A percentile compares a stretch with the other conserved stretches of the same genome.
phyloP scores from a whole-genome alignment of 2,113 vertebrate species.

The Corvus moneduloides region DNA sequence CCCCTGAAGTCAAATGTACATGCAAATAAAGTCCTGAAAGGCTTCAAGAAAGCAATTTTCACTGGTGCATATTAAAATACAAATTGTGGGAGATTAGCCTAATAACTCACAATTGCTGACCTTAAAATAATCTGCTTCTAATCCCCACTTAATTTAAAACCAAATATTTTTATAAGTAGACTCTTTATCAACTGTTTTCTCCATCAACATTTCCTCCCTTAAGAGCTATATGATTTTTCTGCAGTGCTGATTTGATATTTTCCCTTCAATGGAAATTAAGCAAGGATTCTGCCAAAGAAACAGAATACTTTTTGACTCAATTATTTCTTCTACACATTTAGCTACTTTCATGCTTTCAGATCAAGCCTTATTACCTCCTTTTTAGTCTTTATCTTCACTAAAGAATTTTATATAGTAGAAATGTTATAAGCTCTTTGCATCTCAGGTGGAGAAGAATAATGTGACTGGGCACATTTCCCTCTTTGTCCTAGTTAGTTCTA shows the following conservation, averaged over 20 bases:
- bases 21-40: neutral
- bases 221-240: neutral
- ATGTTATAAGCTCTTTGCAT: neutral
- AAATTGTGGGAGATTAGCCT: neutral
- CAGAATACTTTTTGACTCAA: neutral
- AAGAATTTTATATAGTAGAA: neutral
- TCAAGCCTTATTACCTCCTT: neutral
- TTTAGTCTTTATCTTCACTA: neutral
- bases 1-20: neutral
- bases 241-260: neutral
- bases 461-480: neutral
- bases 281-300: neutral
- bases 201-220: neutral
- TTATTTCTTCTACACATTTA: neutral
- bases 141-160: neutral
- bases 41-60: neutral
- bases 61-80: neutral
- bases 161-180: neutral
- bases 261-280: neutral
- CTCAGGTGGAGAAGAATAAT: neutral
- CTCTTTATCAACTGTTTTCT: neutral
- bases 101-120: neutral
- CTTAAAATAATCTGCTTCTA: conserved; percentile 14
- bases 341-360: neutral
- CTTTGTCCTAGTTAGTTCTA: neutral